Evolutionary conservation across 23 tunicate genomes (phyloP).

Genomic region (Ascidia mentula): DNA sequence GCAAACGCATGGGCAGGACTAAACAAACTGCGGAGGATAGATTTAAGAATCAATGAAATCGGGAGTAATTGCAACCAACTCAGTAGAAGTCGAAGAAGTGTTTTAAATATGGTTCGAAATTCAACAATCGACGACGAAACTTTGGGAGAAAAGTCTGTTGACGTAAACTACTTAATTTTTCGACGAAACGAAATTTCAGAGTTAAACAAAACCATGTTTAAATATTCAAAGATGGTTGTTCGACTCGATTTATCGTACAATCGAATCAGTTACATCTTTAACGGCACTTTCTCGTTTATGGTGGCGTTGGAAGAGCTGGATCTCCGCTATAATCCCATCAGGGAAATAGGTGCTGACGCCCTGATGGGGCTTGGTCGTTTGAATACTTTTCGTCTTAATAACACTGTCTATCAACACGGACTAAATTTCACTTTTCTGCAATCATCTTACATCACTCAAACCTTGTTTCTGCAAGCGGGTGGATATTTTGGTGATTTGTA

Average conservation of each 20-base stretch:
- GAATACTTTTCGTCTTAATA: neutral
- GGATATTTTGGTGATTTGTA: neutral
- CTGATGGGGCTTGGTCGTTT: neutral
- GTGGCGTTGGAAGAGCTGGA: neutral
- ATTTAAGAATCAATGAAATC: neutral
- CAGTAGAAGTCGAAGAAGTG: neutral
- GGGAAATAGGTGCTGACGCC: neutral
- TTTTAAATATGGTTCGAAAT: neutral
- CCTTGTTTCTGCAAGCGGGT: neutral
- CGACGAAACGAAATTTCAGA: neutral
- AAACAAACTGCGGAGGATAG: neutral
- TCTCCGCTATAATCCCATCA: slow-evolving; percentile 5
- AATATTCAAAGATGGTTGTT: neutral
- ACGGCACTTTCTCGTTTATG: neutral
- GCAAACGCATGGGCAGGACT: neutral
- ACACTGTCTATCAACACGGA: slow-evolving; percentile 9
- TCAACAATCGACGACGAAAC: neutral
- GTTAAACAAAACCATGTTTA: neutral
- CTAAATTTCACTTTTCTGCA: neutral
- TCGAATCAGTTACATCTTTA: slow-evolving; percentile 1
- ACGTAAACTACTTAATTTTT: neutral
- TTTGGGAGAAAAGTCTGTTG: neutral
- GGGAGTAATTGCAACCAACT: neutral
- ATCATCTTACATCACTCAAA: neutral
- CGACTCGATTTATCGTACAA: slow-evolving; percentile 16